Base-by-base conservation (phyloP, 1,140 invertebrate species). In the Psilanteris sp. region DNA sequence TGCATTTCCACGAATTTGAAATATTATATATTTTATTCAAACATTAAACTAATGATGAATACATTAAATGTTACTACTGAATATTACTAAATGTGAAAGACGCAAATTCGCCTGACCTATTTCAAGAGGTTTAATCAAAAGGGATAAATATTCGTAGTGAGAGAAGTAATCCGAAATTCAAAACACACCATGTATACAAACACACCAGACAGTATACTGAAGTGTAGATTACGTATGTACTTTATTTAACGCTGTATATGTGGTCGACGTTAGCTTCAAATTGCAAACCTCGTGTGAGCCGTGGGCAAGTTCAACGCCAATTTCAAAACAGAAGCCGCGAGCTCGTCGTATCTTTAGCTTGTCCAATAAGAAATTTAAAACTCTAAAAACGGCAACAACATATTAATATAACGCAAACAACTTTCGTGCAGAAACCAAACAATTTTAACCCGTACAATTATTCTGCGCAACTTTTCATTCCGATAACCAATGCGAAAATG, bases 251-350 rank as follows among this genome's bases (percentile, higher is more conserved):
- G 48, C 16, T 54, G 41, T 43, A 16, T 34, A 59, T 27, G 34
- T 37, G 66, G 32, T 52, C 66, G 36, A 37, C 57, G 52, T 70
- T 70, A 43, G 34, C 54, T 43, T 61, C 54, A 61, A 71, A 61
- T 54, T 36, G 14, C 36, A 48, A 27, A 37, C 18, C 54, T 46
- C 20, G 36, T 41, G 13, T 41, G 16, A 68, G 64, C 64, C 52
- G 41, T 57, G 43, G 52, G 64, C 64, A 59, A 59, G 44, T 61
- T 71, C 67, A 44, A 61, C 55, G 67, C 46, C 55, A 71, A 59
- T 54, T 71, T 61, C 55, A 34, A 71, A 54, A 50, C 66, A 54
- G 67, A 71, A 61, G 54, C 67, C 46, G 32, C 43, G 44, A 70
- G 37, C 36, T 59, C 26, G 32, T 52, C 46, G 55, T 52, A 62